Conservation (phyloP, 2,797 vertebrate species). For the Leucoraja ocellata region DNA sequence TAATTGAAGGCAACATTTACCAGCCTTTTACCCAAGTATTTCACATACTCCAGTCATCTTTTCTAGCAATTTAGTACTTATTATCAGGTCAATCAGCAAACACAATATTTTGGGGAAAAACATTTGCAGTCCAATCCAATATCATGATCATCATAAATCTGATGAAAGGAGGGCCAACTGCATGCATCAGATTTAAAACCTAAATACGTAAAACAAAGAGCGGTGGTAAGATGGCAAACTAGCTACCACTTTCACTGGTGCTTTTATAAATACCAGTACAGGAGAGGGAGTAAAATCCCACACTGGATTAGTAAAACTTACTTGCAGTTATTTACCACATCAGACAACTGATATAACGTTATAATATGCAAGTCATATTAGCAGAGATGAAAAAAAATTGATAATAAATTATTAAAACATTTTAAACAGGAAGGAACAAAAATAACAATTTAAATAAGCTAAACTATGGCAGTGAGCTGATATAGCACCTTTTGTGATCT, state of each 20-base stretch:
- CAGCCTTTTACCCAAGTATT: not conserved
- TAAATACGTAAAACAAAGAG: not conserved
- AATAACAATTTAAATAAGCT: no score
- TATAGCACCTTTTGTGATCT: not conserved
- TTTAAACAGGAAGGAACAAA: no score
- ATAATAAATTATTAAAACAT: no score
- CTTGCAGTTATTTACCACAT: not conserved
- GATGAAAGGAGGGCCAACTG: not conserved
- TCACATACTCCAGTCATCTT: not conserved
- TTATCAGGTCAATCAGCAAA: not conserved
- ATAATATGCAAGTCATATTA: not conserved
- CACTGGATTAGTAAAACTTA: not conserved
- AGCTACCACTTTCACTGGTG: not conserved
- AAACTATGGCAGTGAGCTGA: not conserved
- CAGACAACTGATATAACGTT: not conserved
- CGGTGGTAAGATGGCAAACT: not conserved
- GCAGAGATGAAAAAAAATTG: not conserved
- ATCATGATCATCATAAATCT: not conserved
- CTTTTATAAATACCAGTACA: not conserved
- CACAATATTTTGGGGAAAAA: not conserved
- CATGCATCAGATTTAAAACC: not conserved
- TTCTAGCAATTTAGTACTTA: not conserved
- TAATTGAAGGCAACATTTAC: not conserved
- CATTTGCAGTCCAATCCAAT: no score
- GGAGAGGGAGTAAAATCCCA: not conserved